Evolutionary conservation across 2,797 vertebrate genomes (phyloP), one percentile per base, ranked within the genome.

Genomic region (Epinephelus malabaricus): DNA sequence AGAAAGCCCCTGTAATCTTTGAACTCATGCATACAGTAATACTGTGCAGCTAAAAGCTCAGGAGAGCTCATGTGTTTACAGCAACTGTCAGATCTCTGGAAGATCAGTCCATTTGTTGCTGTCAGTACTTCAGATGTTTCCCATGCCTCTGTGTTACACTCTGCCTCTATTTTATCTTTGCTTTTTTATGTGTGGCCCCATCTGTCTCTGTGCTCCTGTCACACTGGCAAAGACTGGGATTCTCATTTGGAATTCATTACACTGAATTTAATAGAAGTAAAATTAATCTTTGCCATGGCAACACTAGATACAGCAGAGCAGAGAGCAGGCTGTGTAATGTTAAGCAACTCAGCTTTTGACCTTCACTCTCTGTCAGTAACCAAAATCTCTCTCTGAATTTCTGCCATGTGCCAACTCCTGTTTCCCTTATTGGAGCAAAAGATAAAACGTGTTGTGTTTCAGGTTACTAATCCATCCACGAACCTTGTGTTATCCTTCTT

Each of bases 361-460:
- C 83, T 81, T 86, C 73, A 80, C 47, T 53, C 25, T 21, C 43
- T 13, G 49, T n/a, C 43, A 12, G 63, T 60, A 53, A 82, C n/a
- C 61, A 38, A 65, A 79, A 66, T 73, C 66, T 61, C 40, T 76
- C 53, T 30, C 64, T 72, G 69, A 78, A 86, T 68, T 70, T 59
- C 19, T 7, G 66, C 75, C 55, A 60, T 47, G 69, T 70, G 73
- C 51, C 58, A 73, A 79, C 65, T 87, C 63, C 59, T 17, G 64
- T 84, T 83, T 88, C 87, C 71, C 55, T 76, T 81, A 78, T 79
- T 65, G 85, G 73, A 19, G 86, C 76, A 72, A 45, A 64, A 85
- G 84, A 78, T 84, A 55, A 83, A 71, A 82, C 13, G 61, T 53
- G 79, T 68, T 14, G 60, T 19, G 87, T 76, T 55, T 93, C 77